phyloP scores from a whole-genome alignment of 2,888 invertebrate genomes.

The Physocephala rufipes region DNA sequence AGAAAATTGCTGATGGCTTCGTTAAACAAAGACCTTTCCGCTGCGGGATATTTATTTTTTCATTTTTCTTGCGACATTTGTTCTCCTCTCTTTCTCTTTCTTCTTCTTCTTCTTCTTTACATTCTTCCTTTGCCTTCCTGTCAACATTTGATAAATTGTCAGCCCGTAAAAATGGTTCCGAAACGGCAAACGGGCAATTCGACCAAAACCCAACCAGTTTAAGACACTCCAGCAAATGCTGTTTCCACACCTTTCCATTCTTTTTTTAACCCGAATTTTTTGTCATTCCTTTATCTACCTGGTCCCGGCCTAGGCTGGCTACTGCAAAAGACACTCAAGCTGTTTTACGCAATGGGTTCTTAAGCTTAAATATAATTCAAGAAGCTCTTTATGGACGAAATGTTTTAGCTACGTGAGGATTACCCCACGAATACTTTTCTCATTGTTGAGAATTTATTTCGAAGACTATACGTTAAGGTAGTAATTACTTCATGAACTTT shows the following conservation, averaged over 20 bases:
- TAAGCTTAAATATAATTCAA: too few relatives aligned
- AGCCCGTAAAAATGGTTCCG: conserved; percentile 52
- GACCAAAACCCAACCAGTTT: conserved; percentile 54
- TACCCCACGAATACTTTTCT: too few relatives aligned
- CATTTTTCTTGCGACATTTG: not conserved
- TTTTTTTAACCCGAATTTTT: not conserved
- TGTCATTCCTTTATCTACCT: not conserved
- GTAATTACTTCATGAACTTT: too few relatives aligned
- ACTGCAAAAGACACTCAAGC: too few relatives aligned
- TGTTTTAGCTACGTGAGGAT: too few relatives aligned
- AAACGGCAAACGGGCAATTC: conserved; percentile 57
- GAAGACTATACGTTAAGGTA: too few relatives aligned
- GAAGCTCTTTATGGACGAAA: too few relatives aligned
- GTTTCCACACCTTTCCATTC: conserved; percentile 10
- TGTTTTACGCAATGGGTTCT: too few relatives aligned
- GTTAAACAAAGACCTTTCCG: conserved; percentile 2
- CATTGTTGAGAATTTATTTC: too few relatives aligned
- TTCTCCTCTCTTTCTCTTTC: not conserved
- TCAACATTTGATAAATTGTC: conserved; percentile 53
- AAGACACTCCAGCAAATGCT: conserved; percentile 36
- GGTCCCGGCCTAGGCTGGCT: too few relatives aligned
- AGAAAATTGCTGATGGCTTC: conserved; percentile 18
- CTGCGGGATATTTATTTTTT: too few relatives aligned
- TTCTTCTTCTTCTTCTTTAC: not conserved
- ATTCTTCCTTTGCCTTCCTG: not conserved